Evolutionary conservation across 1,140 invertebrate species (phyloP).

Genomic region (Tetranychus urticae): DNA sequence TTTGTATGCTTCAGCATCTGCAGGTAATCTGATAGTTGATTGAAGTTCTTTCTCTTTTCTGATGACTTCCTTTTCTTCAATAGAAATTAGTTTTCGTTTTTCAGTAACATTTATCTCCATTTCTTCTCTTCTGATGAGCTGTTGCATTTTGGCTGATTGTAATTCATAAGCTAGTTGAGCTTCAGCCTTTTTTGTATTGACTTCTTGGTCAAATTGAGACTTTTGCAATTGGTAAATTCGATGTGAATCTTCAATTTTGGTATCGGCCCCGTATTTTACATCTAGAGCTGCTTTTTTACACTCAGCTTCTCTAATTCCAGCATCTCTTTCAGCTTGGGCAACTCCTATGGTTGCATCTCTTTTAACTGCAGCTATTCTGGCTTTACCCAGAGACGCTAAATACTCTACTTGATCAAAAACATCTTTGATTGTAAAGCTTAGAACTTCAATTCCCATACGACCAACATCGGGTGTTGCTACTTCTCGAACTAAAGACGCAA

Average conservation of each 20-base stretch:
- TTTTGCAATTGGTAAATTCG: slow-evolving; percentile 91
- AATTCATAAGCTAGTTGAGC: slow-evolving; percentile 25
- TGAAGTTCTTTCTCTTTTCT: slow-evolving; percentile 22
- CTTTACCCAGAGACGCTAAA: slow-evolving; percentile 78
- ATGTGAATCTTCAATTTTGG: slow-evolving; percentile 84
- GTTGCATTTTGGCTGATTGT: slow-evolving; percentile 27
- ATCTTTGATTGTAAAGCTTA: slow-evolving; percentile 92
- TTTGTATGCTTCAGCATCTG: slow-evolving; percentile 28
- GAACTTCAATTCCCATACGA: slow-evolving; percentile 94
- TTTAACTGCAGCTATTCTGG: slow-evolving; percentile 85
- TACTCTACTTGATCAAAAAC: slow-evolving; percentile 94
- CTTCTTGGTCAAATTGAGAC: slow-evolving; percentile 89
- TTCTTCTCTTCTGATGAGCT: slow-evolving; percentile 26
- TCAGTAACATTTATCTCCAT: slow-evolving; percentile 26
- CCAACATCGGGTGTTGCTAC: slow-evolving; percentile 75
- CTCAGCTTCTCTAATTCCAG: slow-evolving; percentile 71
- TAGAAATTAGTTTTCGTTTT: slow-evolving; percentile 22
- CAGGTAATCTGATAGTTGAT: slow-evolving; percentile 22
- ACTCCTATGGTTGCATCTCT: slow-evolving; percentile 85
- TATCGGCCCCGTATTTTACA: slow-evolving; percentile 49
- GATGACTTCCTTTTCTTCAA: slow-evolving; percentile 18
- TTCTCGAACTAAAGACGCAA: slow-evolving; percentile 88
- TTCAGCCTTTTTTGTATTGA: slow-evolving; percentile 53
- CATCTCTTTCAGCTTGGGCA: slow-evolving; percentile 59
- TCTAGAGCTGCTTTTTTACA: slow-evolving; percentile 91